These are phyloP conservation scores for Cnemophilus loriae DNA, from an alignment of 2,113 vertebrate species.

Conservation along the genomic window DNA sequence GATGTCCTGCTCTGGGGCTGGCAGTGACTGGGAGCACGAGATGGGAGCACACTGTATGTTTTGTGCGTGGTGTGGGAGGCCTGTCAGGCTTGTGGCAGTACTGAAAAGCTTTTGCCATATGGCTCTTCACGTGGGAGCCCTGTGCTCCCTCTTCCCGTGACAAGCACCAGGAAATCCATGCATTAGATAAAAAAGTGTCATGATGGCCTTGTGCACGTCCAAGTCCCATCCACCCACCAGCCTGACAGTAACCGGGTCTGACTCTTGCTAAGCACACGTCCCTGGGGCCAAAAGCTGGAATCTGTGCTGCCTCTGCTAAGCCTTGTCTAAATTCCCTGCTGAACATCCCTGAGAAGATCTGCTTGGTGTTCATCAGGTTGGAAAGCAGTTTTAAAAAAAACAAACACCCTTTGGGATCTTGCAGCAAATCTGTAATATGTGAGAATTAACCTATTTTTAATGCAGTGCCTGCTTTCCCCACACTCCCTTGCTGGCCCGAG, in stretches of 20 bases:
- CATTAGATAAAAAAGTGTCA: neutral
- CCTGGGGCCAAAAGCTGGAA: neutral
- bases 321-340: neutral
- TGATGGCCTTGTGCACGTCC: neutral
- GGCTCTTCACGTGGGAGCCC: neutral
- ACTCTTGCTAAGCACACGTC: neutral
- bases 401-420: neutral
- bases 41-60: neutral
- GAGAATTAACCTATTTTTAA: conserved; percentile 31
- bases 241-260: neutral
- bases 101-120: neutral
- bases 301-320: neutral
- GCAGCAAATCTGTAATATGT: neutral
- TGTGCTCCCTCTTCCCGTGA: neutral
- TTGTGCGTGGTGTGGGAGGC: rapidly evolving
- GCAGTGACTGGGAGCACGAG: rapidly evolving
- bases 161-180: neutral
- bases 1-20: neutral
- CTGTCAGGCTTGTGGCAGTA: neutral
- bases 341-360: neutral
- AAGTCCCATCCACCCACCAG: neutral
- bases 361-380: neutral
- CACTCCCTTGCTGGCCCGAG: neutral
- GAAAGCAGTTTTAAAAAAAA: neutral
- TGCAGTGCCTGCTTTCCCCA: neutral